phyloP scores from a whole-genome alignment of 2,113 vertebrate genomes.

The Pongo pygmaeus region DNA sequence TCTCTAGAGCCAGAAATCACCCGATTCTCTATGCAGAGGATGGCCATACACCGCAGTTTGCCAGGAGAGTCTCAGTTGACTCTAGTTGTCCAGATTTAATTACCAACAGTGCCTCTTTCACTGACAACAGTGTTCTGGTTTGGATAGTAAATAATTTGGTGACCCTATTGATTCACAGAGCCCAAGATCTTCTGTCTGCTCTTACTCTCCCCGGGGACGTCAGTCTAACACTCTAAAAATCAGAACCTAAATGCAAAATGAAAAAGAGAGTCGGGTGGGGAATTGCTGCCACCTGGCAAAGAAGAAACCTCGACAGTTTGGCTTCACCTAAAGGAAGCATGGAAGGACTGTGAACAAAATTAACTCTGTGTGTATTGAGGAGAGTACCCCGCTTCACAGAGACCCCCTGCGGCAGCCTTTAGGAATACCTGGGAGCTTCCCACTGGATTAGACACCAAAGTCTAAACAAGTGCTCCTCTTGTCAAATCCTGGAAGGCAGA shows the following conservation, averaged over 20 bases:
- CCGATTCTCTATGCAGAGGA: fast-evolving
- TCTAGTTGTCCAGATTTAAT: neutral
- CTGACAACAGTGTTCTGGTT: neutral
- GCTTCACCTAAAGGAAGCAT: neutral
- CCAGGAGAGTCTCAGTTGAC: neutral
- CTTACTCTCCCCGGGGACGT: neutral
- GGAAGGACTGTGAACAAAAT: neutral
- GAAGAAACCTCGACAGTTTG: neutral
- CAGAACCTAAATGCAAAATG: neutral
- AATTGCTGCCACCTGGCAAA: neutral
- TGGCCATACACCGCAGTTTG: neutral
- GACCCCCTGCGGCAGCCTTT: neutral
- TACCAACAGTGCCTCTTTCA: neutral
- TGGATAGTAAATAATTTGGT: neutral
- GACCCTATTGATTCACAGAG: neutral
- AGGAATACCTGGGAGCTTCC: neutral
- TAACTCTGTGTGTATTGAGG: neutral
- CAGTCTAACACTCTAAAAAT: neutral
- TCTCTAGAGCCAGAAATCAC: neutral
- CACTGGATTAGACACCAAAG: neutral
- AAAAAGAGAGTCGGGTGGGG: neutral
- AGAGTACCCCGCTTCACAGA: neutral
- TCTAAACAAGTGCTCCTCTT: neutral
- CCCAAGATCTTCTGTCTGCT: neutral
- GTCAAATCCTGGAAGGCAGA: neutral